phyloP scores from a whole-genome alignment of 2,797 vertebrate genomes.

The Serranus cabrilla region DNA sequence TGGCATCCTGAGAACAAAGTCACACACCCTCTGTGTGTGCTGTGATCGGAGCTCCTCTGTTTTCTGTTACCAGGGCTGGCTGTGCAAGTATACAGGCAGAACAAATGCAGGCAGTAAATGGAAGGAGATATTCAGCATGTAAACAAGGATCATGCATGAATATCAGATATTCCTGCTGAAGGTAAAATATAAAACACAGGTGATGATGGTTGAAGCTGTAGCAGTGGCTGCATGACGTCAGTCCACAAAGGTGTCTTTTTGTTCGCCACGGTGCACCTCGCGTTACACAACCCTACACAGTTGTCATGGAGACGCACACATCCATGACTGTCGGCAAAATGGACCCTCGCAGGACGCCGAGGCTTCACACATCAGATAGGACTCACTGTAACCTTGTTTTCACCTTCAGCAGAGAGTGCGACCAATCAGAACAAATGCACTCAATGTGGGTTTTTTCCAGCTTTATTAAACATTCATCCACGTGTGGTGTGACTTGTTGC shows the following conservation, averaged over 20 bases:
- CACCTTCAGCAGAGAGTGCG: conserved; percentile 59
- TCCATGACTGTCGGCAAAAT: conserved; percentile 53
- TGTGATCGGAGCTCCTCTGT: too few species aligned
- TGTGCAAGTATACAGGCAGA: too few species aligned
- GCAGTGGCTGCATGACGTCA: conserved; percentile 45
- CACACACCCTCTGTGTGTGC: too few species aligned
- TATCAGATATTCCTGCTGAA: not conserved
- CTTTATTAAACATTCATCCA: conserved; percentile 3
- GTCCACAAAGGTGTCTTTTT: conserved; percentile 58
- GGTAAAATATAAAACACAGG: not conserved
- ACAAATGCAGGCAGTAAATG: not conserved
- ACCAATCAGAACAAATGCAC: not conserved
- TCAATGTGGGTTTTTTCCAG: not conserved
- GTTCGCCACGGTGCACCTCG: conserved; percentile 49
- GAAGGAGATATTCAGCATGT: not conserved
- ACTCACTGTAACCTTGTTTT: conserved; percentile 61
- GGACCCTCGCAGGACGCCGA: conserved; percentile 45
- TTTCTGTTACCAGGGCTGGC: too few species aligned
- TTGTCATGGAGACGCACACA: conserved; percentile 77
- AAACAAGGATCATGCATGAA: not conserved
- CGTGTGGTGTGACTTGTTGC: conserved; percentile 59
- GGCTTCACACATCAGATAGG: conserved; percentile 35
- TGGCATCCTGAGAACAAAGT: too few species aligned
- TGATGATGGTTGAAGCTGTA: conserved; percentile 4
- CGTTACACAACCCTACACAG: conserved; percentile 67